These are phyloP conservation scores for Cataglyphis livida DNA, from an alignment of 2,888 invertebrate species.

Conservation along the genomic window DNA sequence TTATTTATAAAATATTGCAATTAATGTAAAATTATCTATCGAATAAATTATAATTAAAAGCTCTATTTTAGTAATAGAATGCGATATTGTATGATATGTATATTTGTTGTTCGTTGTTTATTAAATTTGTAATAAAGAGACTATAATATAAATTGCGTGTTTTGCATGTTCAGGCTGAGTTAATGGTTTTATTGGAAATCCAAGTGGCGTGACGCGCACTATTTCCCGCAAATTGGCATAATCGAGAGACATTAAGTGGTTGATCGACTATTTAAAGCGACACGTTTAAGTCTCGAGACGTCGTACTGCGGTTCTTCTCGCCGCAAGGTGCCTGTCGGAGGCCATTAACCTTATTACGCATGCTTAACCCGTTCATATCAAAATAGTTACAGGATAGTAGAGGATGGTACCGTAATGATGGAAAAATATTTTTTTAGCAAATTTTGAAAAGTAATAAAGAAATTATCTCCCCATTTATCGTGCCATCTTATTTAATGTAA, in stretches of 20 bases:
- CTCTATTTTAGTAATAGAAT: background rate
- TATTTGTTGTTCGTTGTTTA: background rate
- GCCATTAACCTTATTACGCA: constrained; percentile 51
- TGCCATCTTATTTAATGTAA: background rate
- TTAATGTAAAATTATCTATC: background rate
- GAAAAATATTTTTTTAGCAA: constrained; percentile 24
- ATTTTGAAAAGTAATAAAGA: constrained; percentile 11
- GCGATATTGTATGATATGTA: background rate
- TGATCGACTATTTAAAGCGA: constrained; percentile 57
- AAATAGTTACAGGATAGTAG: background rate
- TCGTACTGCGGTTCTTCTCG: constrained; percentile 53
- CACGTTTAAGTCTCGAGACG: constrained; percentile 51
- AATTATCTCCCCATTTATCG: constrained; percentile 1
- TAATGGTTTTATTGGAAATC: constrained; percentile 48
- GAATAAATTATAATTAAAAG: background rate
- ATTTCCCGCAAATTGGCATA: constrained; percentile 59
- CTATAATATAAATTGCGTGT: background rate
- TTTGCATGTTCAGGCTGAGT: background rate
- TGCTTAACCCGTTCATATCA: constrained; percentile 45
- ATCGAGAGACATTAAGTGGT: constrained; percentile 56
- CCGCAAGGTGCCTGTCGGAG: constrained; percentile 50
- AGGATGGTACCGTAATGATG: background rate
- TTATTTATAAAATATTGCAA: background rate
- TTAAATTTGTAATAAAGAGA: background rate
- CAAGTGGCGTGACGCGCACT: constrained; percentile 61